A percentile compares a stretch with the other conserved stretches of the same genome.
These are phyloP conservation scores for Tetranychus truncatus DNA, from an alignment of 2,888 invertebrate species.

Conservation along the genomic window DNA sequence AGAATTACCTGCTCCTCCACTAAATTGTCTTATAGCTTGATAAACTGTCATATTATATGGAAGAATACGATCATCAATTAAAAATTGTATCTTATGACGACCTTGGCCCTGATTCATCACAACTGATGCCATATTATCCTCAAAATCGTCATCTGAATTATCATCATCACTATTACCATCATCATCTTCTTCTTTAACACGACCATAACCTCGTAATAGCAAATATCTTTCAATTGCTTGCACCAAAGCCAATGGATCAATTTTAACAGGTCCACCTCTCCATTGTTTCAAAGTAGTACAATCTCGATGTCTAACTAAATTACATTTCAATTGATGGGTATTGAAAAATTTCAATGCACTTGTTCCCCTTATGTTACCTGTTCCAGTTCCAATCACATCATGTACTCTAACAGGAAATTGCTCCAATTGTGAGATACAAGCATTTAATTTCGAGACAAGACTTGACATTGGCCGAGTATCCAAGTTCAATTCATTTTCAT, in stretches of 20 bases:
- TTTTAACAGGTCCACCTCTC: conserved; percentile 96
- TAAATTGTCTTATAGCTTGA: conserved; percentile 89
- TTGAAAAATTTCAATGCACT: conserved; percentile 80
- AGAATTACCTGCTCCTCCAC: conserved; percentile 36
- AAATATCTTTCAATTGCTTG: conserved; percentile 89
- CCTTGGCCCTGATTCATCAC: conserved; percentile 51
- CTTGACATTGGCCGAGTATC: conserved; percentile 47
- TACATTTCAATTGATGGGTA: conserved; percentile 96
- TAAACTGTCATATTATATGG: conserved; percentile 99
- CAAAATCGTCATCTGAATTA: conserved; percentile 82
- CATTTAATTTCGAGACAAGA: conserved; percentile 75
- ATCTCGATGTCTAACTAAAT: conserved; percentile 86
- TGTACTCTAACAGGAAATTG: conserved; percentile 95
- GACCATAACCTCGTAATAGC: conserved; percentile 76
- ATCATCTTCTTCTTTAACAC: conserved; percentile 38
- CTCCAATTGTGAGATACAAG: conserved; percentile 88
- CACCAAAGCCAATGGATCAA: conserved; percentile 93
- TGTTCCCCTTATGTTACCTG: conserved; percentile 43
- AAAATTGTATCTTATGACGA: conserved; percentile 82
- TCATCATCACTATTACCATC: conserved; percentile 65
- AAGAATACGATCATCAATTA: conserved; percentile 78
- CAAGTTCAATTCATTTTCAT: conserved; percentile 23
- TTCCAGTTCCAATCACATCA: conserved; percentile 57
- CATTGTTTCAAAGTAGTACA: conserved; percentile 86
- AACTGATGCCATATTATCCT: conserved; percentile 62